Percentiles rank a stretch among this genome's conserved stretches.
Conservation (phyloP, 2,113 vertebrate species). For the Gorsachius goisagi region DNA sequence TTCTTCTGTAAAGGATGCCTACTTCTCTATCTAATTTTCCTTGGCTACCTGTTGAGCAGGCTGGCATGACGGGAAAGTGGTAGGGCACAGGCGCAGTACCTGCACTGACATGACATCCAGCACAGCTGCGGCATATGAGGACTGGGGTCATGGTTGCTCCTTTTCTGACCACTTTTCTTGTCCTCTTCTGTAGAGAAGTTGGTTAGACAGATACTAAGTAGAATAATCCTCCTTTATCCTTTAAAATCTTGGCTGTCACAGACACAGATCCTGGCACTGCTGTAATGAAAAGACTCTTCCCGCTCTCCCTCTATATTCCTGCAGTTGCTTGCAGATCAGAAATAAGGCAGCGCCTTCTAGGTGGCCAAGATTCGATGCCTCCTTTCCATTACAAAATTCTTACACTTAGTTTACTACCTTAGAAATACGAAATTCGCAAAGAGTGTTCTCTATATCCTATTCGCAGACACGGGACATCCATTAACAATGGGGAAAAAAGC, state of each 20-base stretch:
- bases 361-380: neutral
- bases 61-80: neutral
- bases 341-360: neutral
- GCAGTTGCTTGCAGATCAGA: neutral
- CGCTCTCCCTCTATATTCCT: neutral
- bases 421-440: neutral
- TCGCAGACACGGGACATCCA: accelerated
- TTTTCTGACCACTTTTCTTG: conserved; percentile 5
- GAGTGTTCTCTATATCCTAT: neutral
- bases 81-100: neutral
- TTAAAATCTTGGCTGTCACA: neutral
- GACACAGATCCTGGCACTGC: neutral
- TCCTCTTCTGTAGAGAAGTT: neutral
- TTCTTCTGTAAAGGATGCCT: neutral
- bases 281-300: neutral
- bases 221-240: neutral
- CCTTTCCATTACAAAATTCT: neutral
- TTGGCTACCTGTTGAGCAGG: neutral
- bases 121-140: neutral
- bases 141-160: neutral
- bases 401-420: neutral
- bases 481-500: neutral
- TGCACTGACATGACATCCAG: neutral
- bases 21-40: neutral
- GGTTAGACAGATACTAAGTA: neutral